Conservation (phyloP, 2,888 invertebrate species). For the Cataglyphis albicans region DNA sequence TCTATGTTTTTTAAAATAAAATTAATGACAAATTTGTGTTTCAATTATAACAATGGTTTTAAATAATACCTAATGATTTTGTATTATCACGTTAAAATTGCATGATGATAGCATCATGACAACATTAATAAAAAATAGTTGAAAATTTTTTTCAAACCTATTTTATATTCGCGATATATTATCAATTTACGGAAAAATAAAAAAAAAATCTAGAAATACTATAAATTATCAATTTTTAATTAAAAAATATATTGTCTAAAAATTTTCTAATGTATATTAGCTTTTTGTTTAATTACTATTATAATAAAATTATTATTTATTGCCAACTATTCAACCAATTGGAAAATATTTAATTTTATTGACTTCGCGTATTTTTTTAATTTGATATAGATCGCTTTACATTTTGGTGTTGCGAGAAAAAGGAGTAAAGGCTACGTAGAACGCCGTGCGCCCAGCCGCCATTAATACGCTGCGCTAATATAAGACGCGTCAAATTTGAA, state of each 20-base stretch:
- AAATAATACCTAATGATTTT: neutral
- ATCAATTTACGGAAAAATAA: neutral
- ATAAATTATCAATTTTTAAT: neutral
- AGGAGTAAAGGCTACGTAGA: neutral
- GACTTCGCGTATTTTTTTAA: neutral
- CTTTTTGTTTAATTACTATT: neutral
- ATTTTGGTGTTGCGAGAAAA: neutral
- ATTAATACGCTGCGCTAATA: constrained; percentile 80
- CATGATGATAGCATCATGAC: too few species aligned
- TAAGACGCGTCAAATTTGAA: constrained; percentile 44
- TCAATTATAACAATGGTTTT: neutral
- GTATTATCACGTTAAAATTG: neutral
- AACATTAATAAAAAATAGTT: neutral
- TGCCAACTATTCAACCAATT: neutral
- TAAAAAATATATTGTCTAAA: neutral
- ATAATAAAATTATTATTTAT: neutral
- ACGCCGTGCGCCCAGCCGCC: constrained; percentile 73
- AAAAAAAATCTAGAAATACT: neutral
- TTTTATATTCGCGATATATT: neutral
- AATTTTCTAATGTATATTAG: neutral
- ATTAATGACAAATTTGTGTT: constrained; percentile 58
- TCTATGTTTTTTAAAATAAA: constrained; percentile 31
- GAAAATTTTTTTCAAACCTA: neutral
- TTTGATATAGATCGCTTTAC: neutral
- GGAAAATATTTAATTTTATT: neutral